Conservation (phyloP, 2,113 vertebrate genomes). For the Condylura cristata region DNA sequence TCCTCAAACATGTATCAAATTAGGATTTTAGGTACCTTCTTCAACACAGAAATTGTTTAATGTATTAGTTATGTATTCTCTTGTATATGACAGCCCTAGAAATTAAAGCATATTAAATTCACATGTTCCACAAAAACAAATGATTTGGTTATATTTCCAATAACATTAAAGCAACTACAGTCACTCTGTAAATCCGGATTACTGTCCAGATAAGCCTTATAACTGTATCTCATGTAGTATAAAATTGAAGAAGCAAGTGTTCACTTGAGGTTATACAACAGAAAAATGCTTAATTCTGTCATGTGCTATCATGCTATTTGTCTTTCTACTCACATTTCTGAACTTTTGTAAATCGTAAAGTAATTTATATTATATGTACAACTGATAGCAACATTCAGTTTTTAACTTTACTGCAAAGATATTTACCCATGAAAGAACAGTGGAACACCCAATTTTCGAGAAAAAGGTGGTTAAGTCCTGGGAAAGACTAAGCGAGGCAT, state of each 20-base stretch:
- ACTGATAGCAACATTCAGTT: constrained; percentile 17
- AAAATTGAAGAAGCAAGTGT: constrained; percentile 74
- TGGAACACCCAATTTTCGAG: background rate
- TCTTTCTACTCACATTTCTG: constrained; percentile 20
- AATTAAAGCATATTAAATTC: constrained; percentile 67
- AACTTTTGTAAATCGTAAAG: constrained; percentile 49
- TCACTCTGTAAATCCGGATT: constrained; percentile 73
- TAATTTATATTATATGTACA: background rate
- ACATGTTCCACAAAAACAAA: constrained; percentile 64
- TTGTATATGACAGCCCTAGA: constrained; percentile 20
- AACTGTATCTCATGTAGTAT: constrained; percentile 72
- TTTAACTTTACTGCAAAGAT: accelerated
- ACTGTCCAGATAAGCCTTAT: constrained; percentile 72
- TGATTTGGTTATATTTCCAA: constrained; percentile 70
- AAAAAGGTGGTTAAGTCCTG: background rate
- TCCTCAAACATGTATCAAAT: constrained; percentile 57
- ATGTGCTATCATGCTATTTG: constrained; percentile 65
- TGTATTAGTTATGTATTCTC: background rate
- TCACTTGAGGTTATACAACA: constrained; percentile 73
- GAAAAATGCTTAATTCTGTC: constrained; percentile 79
- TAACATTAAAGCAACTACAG: constrained; percentile 73
- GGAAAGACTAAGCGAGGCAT: background rate
- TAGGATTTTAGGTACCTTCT: constrained; percentile 62
- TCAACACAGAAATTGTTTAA: constrained; percentile 65
- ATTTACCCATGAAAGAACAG: background rate